These are phyloP conservation scores for Trachelipus rathkii DNA, from an alignment of 1,140 invertebrate species.

Conservation along the genomic window DNA sequence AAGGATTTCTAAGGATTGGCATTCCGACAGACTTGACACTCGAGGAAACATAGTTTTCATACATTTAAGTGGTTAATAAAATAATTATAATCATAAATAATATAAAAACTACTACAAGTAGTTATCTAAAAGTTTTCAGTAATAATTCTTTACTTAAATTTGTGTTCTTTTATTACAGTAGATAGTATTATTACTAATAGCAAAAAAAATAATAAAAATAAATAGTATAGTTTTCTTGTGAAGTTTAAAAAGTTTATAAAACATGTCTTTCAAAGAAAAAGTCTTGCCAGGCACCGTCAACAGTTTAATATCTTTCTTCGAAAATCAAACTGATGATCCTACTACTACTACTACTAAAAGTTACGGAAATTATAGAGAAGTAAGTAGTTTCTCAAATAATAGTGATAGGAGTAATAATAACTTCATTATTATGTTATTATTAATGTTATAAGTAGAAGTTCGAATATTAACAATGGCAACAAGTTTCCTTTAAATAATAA, in stretches of 20 bases:
- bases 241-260: conserved; percentile 1
- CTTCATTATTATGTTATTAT: background rate
- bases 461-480: background rate
- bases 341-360: background rate
- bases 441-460: background rate
- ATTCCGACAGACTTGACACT: too few species aligned
- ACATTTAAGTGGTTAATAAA: too few species aligned
- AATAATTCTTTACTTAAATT: too few species aligned
- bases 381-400: background rate
- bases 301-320: background rate
- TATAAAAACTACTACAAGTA: too few species aligned
- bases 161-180: too few species aligned
- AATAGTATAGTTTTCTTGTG: too few species aligned
- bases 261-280: background rate
- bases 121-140: too few species aligned
- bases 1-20: too few species aligned
- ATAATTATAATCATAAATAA: too few species aligned
- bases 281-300: background rate
- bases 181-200: too few species aligned
- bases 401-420: background rate
- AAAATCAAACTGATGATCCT: background rate
- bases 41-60: too few species aligned
- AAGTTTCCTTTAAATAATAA: background rate
- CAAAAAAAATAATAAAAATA: too few species aligned
- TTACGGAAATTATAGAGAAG: background rate